Base-by-base conservation (phyloP, 2,888 invertebrate genomes). In the Drosophila quinaria region DNA sequence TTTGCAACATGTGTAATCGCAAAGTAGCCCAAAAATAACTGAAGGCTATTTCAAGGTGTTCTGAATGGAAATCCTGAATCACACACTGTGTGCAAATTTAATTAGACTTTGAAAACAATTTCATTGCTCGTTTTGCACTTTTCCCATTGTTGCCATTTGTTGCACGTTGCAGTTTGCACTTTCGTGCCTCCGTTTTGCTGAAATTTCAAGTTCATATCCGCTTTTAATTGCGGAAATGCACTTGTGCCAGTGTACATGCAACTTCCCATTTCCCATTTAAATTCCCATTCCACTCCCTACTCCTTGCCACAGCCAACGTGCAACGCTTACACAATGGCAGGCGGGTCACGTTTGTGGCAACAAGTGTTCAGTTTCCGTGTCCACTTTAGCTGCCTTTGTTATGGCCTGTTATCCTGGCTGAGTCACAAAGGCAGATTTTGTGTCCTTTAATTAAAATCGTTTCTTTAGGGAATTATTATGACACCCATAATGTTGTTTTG, bases 171-270 rank as follows among this genome's bases (percentile, higher is more conserved):
- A 52, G 22, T n/a, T 62, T 52, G 67, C 72, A 54, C 13, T 35
- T 47, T 17, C 25, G 49, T 64, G 62, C 46, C 46, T 35, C 19
- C 59, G 39, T 68, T 68, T 59, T 59, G 61, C 22, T 50, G 11
- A 22, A 62, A 54, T 49, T 66, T 74, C 79, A 59, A 77, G 63
- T 76, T 79, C 63, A 83, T 69, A 78, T 87, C 88, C 88, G 83
- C 15, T 80, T 86, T 73, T 84, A 83, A 86, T 86, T 88, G 83
- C 86, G 85, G 88, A 86, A 86, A 78, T 80, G 81, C 81, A 80
- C 55, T 78, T 78, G 65, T 64, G 68, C 58, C 46, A 2, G 29
- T 25, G 4, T 25, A 15, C 25, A 37, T 22, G 25, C n/a, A 10
- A 8, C n/a, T 31, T 31, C n/a, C 15, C 29, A 29, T 4, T 4